Conservation (phyloP, 2,113 vertebrate species). For the Emydocephalus ijimae region DNA sequence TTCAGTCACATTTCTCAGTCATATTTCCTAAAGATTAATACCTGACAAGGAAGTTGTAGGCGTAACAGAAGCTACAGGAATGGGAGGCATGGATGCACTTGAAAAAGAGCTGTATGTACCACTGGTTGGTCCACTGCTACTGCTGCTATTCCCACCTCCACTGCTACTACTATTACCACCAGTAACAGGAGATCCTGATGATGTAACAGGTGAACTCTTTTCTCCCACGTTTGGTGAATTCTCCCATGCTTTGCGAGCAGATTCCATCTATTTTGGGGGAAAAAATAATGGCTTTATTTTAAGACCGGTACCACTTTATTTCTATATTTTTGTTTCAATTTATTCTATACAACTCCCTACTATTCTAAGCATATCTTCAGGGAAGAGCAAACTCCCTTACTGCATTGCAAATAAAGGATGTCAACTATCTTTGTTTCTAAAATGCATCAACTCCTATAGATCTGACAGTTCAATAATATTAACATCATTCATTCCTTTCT, state of each 20-base stretch:
- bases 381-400: neutral
- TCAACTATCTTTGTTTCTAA: neutral
- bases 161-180: slow-evolving; percentile 45
- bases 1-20: neutral
- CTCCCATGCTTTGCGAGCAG: slow-evolving; percentile 97
- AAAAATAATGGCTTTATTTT: slow-evolving; percentile 5
- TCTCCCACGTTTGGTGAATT: slow-evolving; percentile 93
- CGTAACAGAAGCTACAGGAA: slow-evolving; percentile 95
- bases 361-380: neutral
- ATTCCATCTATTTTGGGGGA: slow-evolving; percentile 86
- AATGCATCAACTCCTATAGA: neutral
- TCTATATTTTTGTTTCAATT: neutral
- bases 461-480: neutral
- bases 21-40: slow-evolving; percentile 46
- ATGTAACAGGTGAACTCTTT: slow-evolving; percentile 88
- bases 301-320: neutral
- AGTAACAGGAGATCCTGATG: slow-evolving; percentile 83
- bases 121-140: slow-evolving; percentile 68
- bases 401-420: neutral
- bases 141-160: slow-evolving; percentile 45
- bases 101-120: slow-evolving; percentile 92
- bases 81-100: slow-evolving; percentile 90
- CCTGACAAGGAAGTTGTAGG: slow-evolving; percentile 93
- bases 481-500: neutral
- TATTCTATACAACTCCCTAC: neutral